Conservation (phyloP, 2,888 invertebrate species). For the Hemistola chrysoprasaria region DNA sequence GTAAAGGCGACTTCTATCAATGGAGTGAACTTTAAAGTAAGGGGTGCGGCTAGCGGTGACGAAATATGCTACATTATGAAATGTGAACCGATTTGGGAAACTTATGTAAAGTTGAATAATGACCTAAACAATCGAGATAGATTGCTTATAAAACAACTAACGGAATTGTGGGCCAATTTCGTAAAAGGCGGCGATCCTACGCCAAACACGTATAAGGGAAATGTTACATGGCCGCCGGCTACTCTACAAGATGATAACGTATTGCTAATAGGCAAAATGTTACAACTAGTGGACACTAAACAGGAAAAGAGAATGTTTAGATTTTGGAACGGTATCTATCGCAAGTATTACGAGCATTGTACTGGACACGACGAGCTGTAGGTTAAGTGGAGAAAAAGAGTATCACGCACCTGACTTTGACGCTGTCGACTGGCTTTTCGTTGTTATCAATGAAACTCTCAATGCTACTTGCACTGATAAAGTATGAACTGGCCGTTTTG, state of each 20-base stretch:
- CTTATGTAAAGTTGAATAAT: conserved; percentile 49
- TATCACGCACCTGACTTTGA: conserved; percentile 55
- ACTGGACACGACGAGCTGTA: conserved; percentile 56
- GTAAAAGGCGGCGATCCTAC: conserved; percentile 69
- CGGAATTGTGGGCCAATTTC: conserved; percentile 75
- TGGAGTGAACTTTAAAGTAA: conserved; percentile 43
- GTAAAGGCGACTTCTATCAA: conserved; percentile 56
- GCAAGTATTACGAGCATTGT: conserved; percentile 53
- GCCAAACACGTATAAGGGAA: conserved; percentile 34
- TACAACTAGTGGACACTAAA: conserved; percentile 41
- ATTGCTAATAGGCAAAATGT: conserved; percentile 48
- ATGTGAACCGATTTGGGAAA: conserved; percentile 66
- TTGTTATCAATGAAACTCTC: conserved; percentile 63
- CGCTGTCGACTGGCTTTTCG: conserved; percentile 68
- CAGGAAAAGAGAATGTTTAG: conserved; percentile 49
- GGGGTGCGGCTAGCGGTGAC: conserved; percentile 73
- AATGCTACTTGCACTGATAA: conserved; percentile 50
- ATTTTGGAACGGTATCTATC: conserved; percentile 65
- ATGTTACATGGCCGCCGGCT: conserved; percentile 56
- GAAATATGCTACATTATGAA: conserved; percentile 74
- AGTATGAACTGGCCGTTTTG: conserved; percentile 67
- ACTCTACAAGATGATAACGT: conserved; percentile 45
- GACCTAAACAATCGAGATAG: conserved; percentile 48
- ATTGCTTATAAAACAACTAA: conserved; percentile 58
- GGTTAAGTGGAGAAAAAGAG: background rate